These are phyloP conservation scores for Barypeithes pellucidus DNA, from an alignment of 2,888 invertebrate species.

Conservation along the genomic window DNA sequence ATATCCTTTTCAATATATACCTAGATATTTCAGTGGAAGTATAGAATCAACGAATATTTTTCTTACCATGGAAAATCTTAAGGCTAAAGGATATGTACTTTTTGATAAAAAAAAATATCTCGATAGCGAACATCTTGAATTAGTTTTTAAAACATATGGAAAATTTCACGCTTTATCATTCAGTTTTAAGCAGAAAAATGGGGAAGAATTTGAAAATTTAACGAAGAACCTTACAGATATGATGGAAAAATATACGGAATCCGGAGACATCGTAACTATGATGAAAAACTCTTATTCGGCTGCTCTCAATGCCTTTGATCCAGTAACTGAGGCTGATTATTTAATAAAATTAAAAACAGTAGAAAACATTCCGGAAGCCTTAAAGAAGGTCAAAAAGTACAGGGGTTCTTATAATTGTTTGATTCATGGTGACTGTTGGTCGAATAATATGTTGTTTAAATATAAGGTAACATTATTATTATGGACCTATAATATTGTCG, in stretches of 20 bases:
- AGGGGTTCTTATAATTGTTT: conserved; percentile 36
- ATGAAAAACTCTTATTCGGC: conserved; percentile 14
- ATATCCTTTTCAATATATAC: conserved; percentile 26
- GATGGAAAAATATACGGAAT: conserved; percentile 4
- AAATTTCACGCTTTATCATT: conserved; percentile 51
- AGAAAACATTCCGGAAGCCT: conserved; percentile 14
- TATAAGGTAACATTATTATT: conserved; percentile 34
- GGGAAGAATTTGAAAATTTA: conserved; percentile 29
- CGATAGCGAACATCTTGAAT: conserved; percentile 34
- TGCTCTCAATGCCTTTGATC: conserved; percentile 30
- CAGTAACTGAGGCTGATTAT: conserved; percentile 30
- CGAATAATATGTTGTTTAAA: conserved; percentile 49
- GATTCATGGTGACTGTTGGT: conserved; percentile 46
- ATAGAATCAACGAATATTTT: conserved; percentile 8
- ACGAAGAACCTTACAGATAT: conserved; percentile 8
- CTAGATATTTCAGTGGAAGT: conserved; percentile 25
- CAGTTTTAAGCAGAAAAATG: conserved; percentile 38
- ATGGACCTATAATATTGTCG: too few relatives aligned
- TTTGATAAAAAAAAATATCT: conserved; percentile 31
- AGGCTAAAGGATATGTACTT: conserved; percentile 24
- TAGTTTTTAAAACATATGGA: conserved; percentile 41
- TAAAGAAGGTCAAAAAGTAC: conserved; percentile 10
- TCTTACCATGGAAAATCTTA: conserved; percentile 32
- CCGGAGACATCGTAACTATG: background rate
- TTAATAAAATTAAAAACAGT: conserved; percentile 21